Conservation (phyloP, 2,113 vertebrate species). For the Nycticebus coucang region DNA sequence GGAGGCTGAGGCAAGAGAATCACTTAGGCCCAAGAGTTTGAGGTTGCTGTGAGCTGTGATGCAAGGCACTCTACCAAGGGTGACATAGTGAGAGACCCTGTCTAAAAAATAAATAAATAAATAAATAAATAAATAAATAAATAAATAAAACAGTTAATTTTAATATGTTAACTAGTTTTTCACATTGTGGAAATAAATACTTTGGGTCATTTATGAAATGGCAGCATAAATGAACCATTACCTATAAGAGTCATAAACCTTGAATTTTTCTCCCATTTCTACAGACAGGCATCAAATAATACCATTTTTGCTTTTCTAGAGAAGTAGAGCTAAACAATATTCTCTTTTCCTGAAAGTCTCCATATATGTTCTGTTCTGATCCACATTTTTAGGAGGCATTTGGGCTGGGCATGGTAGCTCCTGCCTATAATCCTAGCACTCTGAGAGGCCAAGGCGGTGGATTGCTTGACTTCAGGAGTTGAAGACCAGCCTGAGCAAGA, state of each 20-base stretch:
- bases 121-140: no score
- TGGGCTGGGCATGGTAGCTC: no score
- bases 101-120: no score
- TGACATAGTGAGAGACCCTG: background rate
- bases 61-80: no score
- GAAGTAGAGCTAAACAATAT: background rate
- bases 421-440: no score
- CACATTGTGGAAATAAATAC: background rate
- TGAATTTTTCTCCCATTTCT: conserved; percentile 15
- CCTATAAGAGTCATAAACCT: conserved; percentile 37
- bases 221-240: conserved; percentile 13
- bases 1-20: no score
- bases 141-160: conserved; percentile 21
- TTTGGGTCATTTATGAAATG: background rate
- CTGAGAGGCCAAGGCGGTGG: no score
- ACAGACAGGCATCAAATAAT: background rate
- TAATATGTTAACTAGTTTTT: conserved; percentile 19
- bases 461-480: no score
- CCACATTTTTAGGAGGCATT: background rate
- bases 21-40: no score
- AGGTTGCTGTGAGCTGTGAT: no score
- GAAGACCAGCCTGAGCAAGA: no score
- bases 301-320: background rate
- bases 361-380: background rate
- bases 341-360: background rate